Evolutionary conservation across 1,140 invertebrate species (phyloP), one percentile per base, ranked within the genome.

Genomic region (Drosophila persimilis): DNA sequence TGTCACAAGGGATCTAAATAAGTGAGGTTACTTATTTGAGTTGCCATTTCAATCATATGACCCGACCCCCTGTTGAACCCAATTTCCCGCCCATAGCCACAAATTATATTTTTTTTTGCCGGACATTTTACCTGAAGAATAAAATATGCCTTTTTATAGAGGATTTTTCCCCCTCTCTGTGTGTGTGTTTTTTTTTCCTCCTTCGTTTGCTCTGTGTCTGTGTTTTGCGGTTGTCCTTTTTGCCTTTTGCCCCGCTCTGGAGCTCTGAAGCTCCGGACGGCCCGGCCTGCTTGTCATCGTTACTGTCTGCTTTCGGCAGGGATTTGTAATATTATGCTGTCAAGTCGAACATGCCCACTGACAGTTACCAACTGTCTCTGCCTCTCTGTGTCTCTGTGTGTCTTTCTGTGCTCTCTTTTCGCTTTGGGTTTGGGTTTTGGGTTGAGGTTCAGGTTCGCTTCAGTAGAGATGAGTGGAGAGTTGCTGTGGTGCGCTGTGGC

Each of bases 261-360:
- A 26, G 24, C 31, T 35, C 31, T 3, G 31, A 9, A 3, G 9
- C 31, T 3, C 31, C 8, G 31, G 31, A 11, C 51, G 51, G 39
- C 31, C 39, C 56, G 69, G 44, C 59, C 77, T 60, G 60, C 72
- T 69, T 73, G 77, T 80, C 74, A 80, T 77, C 77, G 77, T 80
- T 75, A 71, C 64, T 77, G 78, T 78, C 78, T 78, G 75, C 78
- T 79, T 79, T 81, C 76, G 73, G 79, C 76, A 81, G 79, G 79
- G 76, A 78, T 85, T 79, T 79, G 78, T 81, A 79, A 85, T 85
- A 85, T 85, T 85, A 85, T 81, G 78, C 80, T 85, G 80, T 85
- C 80, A 85, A 79, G 78, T 79, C 73, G 65, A 76, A 81, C 80
- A 79, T 81, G 78, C 80, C 76, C 78, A 81, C 72, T 81, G 78